A percentile compares a stretch with the other conserved stretches of the same genome.
phyloP scores from a whole-genome alignment of 2,113 vertebrate species.

The Protobothrops mucrosquamatus region DNA sequence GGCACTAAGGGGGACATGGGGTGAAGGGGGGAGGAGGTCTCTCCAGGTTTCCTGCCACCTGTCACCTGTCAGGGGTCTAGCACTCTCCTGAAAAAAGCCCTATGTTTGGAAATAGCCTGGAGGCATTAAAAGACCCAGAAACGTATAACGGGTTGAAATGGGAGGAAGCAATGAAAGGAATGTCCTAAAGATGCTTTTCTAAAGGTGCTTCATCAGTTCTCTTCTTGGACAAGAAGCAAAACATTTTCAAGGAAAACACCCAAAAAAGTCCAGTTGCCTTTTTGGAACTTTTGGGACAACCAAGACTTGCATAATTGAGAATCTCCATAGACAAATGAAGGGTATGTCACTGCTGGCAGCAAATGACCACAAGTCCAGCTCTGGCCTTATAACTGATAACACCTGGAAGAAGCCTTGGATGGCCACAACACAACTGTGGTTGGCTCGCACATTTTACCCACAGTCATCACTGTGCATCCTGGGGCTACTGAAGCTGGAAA shows the following conservation, averaged over 20 bases:
- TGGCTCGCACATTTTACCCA: neutral
- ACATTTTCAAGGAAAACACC: neutral
- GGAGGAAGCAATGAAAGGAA: neutral
- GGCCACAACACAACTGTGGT: neutral
- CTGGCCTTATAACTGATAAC: neutral
- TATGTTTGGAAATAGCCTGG: neutral
- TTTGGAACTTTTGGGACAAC: neutral
- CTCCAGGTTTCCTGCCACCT: neutral
- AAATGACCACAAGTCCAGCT: neutral
- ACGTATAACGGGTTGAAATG: neutral
- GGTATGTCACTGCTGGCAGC: neutral
- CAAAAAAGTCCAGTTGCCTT: neutral
- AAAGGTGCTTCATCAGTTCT: neutral
- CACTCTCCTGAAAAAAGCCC: neutral
- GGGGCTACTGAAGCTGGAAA: neutral
- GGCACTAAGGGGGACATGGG: neutral
- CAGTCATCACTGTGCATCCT: neutral
- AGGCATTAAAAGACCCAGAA: neutral
- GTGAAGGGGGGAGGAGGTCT: neutral
- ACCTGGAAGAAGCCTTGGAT: neutral
- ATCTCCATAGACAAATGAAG: neutral
- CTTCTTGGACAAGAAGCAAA: neutral
- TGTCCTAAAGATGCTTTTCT: neutral
- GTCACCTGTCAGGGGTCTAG: neutral
- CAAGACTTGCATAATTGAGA: too few species aligned